Base-by-base conservation (phyloP, 2,113 vertebrate genomes). In the Tonatia bakeri region DNA sequence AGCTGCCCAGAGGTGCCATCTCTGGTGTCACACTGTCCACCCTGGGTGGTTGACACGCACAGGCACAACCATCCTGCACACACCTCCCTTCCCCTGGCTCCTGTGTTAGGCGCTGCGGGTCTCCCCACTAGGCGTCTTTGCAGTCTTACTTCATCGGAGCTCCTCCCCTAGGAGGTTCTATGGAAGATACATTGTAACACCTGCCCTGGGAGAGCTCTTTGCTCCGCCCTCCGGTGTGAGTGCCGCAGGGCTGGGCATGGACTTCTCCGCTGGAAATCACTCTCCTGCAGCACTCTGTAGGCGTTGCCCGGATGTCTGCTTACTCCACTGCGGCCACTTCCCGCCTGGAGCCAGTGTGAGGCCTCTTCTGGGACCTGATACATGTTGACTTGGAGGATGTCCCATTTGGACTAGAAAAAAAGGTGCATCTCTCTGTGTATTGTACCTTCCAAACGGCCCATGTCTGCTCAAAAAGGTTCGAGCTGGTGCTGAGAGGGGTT, bases 401-500 rank as follows among this genome's bases (percentile, higher is more conserved):
- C 9, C 24, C 43, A 0, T n/a, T 11, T n/a, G 61, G 20, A 15
- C 59, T 26, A 56, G 80, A 6, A 45, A 33, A 47, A 17, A 33
- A 19, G 3, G 70, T 33, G 10, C 28, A 11, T 70, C 45, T 40
- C 13, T 45, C 79, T 38, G 2, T 50, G 12, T 1, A 1, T 2
- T 0, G 8, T 24, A 1, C 7, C 16, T 19, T 31, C 67, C 31
- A 3, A 1, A 28, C 0, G 0, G 47, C 5, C 7, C 14, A 0
- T 13, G 0, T 19, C 47, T 17, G 59, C 79, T 10, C 40, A 1
- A 3, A 12, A 52, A 4, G 6, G 24, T 20, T 33, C 1, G 38
- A 24, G 79, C 77, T 16, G 0, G 38, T 3, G 31, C 64, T 12
- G 61, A 50, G 54, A 3, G 24, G 13, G 11, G 47, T 5, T 12